Percentiles rank a stretch among this genome's conserved stretches.
These are phyloP conservation scores for Osmerus eperlanus DNA, from an alignment of 2,113 vertebrate species.

Conservation along the genomic window DNA sequence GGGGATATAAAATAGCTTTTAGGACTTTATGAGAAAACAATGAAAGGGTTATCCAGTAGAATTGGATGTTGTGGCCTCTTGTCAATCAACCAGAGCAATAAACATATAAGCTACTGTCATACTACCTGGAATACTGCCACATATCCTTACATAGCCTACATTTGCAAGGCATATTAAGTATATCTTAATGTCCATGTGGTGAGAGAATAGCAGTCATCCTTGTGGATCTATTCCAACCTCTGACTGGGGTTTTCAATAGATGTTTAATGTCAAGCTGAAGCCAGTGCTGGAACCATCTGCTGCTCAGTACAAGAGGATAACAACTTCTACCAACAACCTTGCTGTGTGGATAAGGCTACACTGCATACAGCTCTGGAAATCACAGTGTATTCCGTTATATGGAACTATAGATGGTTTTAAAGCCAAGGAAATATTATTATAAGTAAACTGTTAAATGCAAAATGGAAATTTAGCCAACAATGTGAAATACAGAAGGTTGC, in stretches of 20 bases:
- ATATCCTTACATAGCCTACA: neutral
- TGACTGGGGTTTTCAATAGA: conserved; percentile 14
- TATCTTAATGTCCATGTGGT: neutral
- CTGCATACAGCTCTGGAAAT: too few species aligned
- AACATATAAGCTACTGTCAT: too few species aligned
- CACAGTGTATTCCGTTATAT: too few species aligned
- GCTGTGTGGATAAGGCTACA: too few species aligned
- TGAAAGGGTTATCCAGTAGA: neutral
- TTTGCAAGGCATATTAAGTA: neutral
- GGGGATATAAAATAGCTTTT: conserved; percentile 22
- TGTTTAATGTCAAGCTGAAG: conserved; percentile 2
- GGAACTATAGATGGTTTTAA: too few species aligned
- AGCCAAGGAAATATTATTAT: too few species aligned
- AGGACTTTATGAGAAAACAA: conserved; percentile 24
- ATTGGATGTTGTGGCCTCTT: neutral
- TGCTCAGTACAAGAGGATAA: neutral
- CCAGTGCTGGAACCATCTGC: neutral
- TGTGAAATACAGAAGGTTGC: too few species aligned
- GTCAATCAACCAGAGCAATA: too few species aligned
- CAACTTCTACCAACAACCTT: too few species aligned
- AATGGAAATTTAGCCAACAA: too few species aligned
- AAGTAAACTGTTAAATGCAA: too few species aligned
- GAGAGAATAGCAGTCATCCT: neutral
- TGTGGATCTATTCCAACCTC: neutral
- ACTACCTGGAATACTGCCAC: neutral